Percentiles rank a stretch among this genome's conserved stretches.
Evolutionary conservation across 2,797 vertebrate species (phyloP).

Genomic region (Cichlasoma orientale): DNA sequence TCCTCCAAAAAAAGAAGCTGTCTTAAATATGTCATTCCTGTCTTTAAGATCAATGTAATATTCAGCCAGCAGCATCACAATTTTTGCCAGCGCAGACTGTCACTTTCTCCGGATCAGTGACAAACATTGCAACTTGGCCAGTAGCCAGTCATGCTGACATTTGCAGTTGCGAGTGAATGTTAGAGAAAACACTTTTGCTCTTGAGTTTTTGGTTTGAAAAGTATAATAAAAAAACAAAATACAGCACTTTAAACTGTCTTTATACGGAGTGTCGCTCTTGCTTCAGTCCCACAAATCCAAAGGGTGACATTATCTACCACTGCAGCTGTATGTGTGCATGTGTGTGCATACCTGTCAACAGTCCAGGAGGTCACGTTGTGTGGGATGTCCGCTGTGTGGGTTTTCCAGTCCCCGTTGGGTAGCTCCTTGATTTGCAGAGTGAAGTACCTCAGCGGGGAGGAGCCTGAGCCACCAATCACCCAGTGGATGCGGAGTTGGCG

Average conservation of each 20-base stretch:
- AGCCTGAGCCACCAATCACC: conserved; percentile 88
- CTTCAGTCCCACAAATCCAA: neutral
- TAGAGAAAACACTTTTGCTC: neutral
- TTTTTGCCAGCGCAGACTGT: neutral
- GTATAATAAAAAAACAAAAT: neutral
- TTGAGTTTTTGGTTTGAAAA: neutral
- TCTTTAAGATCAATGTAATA: conserved; percentile 1
- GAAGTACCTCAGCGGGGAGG: conserved; percentile 92
- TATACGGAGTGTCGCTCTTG: neutral
- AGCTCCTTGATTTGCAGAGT: conserved; percentile 89
- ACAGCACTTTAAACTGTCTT: neutral
- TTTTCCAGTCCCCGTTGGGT: conserved; percentile 84
- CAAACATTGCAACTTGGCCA: neutral
- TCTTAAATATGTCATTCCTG: conserved; percentile 8
- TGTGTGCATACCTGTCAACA: conserved; percentile 83
- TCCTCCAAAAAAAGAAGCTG: neutral
- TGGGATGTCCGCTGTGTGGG: conserved; percentile 86
- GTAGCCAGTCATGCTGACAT: conserved; percentile 6
- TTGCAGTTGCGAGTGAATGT: neutral
- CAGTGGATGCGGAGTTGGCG: conserved; percentile 86
- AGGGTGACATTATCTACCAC: neutral
- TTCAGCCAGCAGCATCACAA: neutral
- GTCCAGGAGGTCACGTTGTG: conserved; percentile 86
- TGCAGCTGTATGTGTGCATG: neutral
- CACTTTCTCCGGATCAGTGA: neutral